These are phyloP conservation scores for Babyrousa celebensis DNA, from an alignment of 2,797 vertebrate genomes.

Conservation along the genomic window DNA sequence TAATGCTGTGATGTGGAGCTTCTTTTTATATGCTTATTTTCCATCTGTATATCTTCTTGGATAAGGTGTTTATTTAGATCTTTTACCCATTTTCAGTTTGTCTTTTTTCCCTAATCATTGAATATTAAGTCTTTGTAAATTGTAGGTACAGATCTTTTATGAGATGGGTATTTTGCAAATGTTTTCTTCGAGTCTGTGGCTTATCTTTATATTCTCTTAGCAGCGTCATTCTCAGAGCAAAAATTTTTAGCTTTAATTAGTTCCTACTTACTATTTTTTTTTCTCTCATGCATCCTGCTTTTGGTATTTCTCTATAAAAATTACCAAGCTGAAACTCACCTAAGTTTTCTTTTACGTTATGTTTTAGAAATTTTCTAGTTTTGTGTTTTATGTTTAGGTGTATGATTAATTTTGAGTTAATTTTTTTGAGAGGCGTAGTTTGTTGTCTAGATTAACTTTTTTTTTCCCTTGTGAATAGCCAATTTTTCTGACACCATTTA, in stretches of 20 bases:
- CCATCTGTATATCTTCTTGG: neutral
- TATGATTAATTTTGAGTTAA: slow-evolving; percentile 28
- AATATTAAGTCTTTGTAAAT: slow-evolving; percentile 25
- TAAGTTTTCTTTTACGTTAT: neutral
- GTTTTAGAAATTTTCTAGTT: neutral
- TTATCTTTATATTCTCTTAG: slow-evolving; percentile 26
- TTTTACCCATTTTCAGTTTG: neutral
- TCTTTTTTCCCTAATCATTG: neutral
- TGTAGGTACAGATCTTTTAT: neutral
- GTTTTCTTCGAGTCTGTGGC: neutral
- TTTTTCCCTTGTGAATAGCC: neutral
- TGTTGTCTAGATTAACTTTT: neutral
- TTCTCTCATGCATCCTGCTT: neutral
- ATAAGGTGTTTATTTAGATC: neutral
- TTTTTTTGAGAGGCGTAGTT: neutral
- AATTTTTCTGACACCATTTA: neutral
- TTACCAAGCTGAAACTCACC: neutral
- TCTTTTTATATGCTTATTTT: slow-evolving; percentile 1
- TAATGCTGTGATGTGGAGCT: neutral
- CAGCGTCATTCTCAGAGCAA: neutral
- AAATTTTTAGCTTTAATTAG: neutral
- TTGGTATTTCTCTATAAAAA: slow-evolving; percentile 29
- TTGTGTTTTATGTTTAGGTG: neutral
- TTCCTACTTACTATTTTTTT: neutral
- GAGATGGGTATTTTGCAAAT: neutral